Conservation (phyloP, 1,140 invertebrate species). For the Theocolax elegans region DNA sequence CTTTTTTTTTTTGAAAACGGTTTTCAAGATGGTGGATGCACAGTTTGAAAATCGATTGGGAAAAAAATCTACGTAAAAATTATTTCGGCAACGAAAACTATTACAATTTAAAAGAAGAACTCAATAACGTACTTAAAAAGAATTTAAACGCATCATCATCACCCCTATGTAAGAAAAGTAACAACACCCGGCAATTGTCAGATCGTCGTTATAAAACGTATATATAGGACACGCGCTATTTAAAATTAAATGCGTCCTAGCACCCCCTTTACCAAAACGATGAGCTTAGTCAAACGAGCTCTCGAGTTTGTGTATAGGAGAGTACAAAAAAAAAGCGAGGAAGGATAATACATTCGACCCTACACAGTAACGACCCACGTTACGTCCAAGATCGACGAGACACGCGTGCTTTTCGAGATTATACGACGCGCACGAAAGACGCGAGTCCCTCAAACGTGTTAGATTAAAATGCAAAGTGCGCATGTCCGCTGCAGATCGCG, state of each 20-base stretch:
- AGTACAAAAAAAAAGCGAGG: neutral
- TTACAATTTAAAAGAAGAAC: too few species aligned
- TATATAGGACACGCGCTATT: neutral
- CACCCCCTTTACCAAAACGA: too few species aligned
- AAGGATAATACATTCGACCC: conserved; percentile 1
- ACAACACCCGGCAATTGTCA: neutral
- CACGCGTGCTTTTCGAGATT: neutral
- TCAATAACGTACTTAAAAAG: too few species aligned
- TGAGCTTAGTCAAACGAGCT: conserved; percentile 32
- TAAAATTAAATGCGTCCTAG: conserved; percentile 7
- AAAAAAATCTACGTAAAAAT: too few species aligned
- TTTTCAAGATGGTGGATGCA: too few species aligned
- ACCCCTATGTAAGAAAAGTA: too few species aligned
- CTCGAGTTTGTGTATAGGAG: neutral
- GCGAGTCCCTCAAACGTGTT: too few species aligned
- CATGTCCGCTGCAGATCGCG: conserved; percentile 21
- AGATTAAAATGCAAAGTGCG: conserved; percentile 36
- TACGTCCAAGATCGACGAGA: neutral
- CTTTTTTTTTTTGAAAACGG: neutral
- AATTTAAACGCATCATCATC: too few species aligned
- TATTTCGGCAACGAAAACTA: too few species aligned
- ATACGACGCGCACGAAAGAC: neutral
- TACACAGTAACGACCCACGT: too few species aligned
- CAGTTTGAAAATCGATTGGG: too few species aligned
- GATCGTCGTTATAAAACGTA: neutral